phyloP scores from a whole-genome alignment of 2,888 invertebrate species.

The Eupithecia pulchellata region DNA sequence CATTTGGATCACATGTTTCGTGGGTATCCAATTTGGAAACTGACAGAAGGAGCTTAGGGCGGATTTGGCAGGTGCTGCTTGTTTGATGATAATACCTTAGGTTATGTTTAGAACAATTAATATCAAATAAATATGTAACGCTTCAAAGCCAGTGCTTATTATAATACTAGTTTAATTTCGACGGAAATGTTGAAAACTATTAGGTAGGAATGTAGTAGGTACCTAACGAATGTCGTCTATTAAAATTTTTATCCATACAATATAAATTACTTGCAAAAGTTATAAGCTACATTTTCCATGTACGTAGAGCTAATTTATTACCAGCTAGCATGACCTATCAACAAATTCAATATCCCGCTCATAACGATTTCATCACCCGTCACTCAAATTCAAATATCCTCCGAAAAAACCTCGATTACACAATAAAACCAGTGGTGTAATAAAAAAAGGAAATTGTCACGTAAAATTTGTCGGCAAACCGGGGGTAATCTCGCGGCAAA shows the following conservation, averaged over 20 bases:
- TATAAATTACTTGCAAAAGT: neutral
- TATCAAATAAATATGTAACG: neutral
- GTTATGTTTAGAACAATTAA: neutral
- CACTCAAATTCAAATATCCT: slow-evolving; percentile 13
- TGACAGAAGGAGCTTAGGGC: slow-evolving; percentile 19
- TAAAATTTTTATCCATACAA: neutral
- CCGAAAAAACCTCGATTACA: slow-evolving; percentile 9
- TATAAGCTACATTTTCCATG: neutral
- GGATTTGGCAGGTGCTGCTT: slow-evolving; percentile 16
- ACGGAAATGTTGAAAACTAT: too few species aligned
- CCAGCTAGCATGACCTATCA: slow-evolving; percentile 5
- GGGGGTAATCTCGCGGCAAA: slow-evolving; percentile 49
- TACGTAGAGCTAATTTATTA: neutral
- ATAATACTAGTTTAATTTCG: neutral
- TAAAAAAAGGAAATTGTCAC: slow-evolving; percentile 43
- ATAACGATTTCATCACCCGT: slow-evolving; percentile 13
- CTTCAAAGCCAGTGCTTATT: neutral
- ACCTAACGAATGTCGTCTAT: neutral
- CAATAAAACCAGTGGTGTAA: slow-evolving; percentile 30
- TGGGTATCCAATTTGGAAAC: slow-evolving; percentile 27
- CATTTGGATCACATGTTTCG: slow-evolving; percentile 37
- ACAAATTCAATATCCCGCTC: slow-evolving; percentile 11
- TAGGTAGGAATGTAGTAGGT: neutral
- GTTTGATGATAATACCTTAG: slow-evolving; percentile 4
- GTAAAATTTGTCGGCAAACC: slow-evolving; percentile 43